Evolutionary conservation across 2,113 vertebrate genomes (phyloP).

Genomic region (Notiomystis cincta): DNA sequence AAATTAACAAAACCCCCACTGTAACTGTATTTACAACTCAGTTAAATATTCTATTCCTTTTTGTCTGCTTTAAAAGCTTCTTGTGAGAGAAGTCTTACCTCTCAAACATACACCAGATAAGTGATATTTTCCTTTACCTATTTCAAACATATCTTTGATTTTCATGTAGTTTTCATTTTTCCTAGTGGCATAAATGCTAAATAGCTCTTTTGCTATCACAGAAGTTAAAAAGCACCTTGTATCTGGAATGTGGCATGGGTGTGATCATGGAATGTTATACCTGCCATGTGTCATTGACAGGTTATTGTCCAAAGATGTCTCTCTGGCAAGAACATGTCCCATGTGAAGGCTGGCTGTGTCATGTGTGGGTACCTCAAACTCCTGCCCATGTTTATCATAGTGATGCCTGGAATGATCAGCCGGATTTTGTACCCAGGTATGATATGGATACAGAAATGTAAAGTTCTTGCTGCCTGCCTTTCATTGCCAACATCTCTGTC

Average conservation of each 20-base stretch:
- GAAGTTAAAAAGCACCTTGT: background rate
- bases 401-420: conserved; percentile 95
- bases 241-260: background rate
- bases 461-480: background rate
- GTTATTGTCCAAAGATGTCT: conserved; percentile 97
- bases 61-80: background rate
- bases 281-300: conserved; percentile 59
- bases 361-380: conserved; percentile 94
- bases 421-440: conserved; percentile 88
- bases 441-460: background rate
- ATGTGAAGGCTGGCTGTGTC: conserved; percentile 90
- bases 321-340: conserved; percentile 95
- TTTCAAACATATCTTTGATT: background rate
- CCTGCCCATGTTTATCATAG: conserved; percentile 95
- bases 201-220: background rate
- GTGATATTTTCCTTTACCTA: background rate
- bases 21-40: background rate
- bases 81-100: background rate
- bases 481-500: background rate
- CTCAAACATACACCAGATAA: background rate
- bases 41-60: background rate
- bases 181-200: background rate
- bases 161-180: background rate
- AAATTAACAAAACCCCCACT: background rate
- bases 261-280: background rate